These are phyloP conservation scores for Atrichornis clamosus DNA, from an alignment of 2,113 vertebrate genomes.

Conservation along the genomic window DNA sequence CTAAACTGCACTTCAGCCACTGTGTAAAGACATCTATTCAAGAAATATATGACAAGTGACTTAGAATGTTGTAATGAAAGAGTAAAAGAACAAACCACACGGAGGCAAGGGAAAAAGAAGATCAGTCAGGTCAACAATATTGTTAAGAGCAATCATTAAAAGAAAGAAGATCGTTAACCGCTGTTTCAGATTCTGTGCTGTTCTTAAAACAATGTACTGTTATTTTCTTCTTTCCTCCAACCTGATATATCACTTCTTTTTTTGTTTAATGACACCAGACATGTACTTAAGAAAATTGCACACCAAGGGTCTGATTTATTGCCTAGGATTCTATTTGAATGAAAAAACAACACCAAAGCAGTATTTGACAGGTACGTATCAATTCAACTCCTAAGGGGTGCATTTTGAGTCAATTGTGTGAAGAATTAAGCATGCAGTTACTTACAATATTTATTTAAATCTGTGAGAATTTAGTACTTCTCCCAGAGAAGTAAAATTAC, in stretches of 20 bases:
- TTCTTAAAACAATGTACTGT: background rate
- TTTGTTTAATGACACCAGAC: conserved; percentile 51
- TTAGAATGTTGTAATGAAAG: background rate
- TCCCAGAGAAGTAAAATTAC: background rate
- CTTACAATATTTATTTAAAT: conserved; percentile 35
- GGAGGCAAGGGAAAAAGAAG: background rate
- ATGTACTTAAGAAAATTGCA: conserved; percentile 38
- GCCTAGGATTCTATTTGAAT: background rate
- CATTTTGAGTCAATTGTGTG: conserved; percentile 10
- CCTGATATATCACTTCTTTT: conserved; percentile 3
- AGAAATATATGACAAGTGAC: background rate
- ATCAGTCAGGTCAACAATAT: background rate
- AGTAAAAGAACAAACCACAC: background rate
- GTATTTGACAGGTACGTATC: conserved; percentile 9
- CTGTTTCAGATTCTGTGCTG: background rate
- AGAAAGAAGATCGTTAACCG: background rate
- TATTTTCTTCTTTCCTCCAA: conserved; percentile 24
- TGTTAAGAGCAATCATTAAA: background rate
- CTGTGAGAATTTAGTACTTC: background rate
- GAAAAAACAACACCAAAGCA: background rate
- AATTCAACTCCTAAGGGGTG: background rate
- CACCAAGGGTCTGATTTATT: conserved; percentile 43
- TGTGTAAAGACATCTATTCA: background rate
- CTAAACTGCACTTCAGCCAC: background rate
- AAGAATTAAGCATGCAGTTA: conserved; percentile 13